Evolutionary conservation across 2,888 invertebrate genomes (phyloP), one percentile per base, ranked within the genome.

Genomic region (Polyploca ridens): DNA sequence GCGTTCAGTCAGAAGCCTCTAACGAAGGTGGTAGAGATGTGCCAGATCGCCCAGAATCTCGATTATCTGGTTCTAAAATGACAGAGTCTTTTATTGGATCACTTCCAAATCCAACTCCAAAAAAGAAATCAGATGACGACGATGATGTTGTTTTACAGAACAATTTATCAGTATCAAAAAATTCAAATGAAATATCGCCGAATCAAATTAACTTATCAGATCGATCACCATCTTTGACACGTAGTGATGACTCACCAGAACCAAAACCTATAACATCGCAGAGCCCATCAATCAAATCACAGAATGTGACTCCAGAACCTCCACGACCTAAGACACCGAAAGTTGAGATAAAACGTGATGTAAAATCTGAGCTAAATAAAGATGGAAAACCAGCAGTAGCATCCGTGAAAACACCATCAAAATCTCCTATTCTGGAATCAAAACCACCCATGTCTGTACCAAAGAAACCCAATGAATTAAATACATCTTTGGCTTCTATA

Each of bases 161-260:
- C 66, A 89, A 83, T 73, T 65, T 77, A 58, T 63, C 74, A 5
- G 65, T 82, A 33, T 63, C 69, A n/a, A 90, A 87, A 75, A 83
- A 71, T 69, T 46, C 69, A 33, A 78, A 65, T 63, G 87, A 86
- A 49, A 67, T 70, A 35, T 62, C 71, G 38, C 83, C 84, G 72
- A 79, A 71, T 71, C 82, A 77, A 64, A 85, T 81, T 33, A 93
- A 90, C 63, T 72, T 89, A 35, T 89, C 82, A 33, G 94, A 94
- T 74, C 91, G 94, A 62, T 94, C 94, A 35, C 94, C 94, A 11
- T 94, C 94, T 33, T 76, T 94, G 58, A 93, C 93, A 33, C 85
- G 93, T 63, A 94, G 94, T 74, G 94, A 94, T 77, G 94, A 94
- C 66, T 94, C 94, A 46, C 94, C 94, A 33, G 94, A 94, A 70